Percentiles rank a stretch among this genome's conserved stretches.
Conservation (phyloP, 2,888 invertebrate species). For the Tenthredo notha region DNA sequence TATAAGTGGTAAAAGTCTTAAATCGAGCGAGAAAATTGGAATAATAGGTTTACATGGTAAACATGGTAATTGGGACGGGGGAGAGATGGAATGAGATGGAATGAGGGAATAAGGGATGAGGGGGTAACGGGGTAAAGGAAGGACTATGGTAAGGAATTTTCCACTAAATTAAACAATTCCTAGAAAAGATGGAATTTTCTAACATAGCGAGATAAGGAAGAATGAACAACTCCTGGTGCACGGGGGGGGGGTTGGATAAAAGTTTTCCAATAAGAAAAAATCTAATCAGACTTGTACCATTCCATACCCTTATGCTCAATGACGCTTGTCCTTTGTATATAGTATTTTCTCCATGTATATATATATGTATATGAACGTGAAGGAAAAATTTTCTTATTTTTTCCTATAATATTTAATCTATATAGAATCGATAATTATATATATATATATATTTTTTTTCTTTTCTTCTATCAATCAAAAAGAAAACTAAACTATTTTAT, state of each 20-base stretch:
- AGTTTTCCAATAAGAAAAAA: slow-evolving; percentile 73
- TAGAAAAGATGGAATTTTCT: slow-evolving; percentile 32
- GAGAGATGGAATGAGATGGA: background rate
- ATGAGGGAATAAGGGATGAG: background rate
- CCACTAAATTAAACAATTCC: slow-evolving; percentile 70
- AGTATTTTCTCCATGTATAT: background rate
- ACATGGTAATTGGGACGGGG: slow-evolving; percentile 37
- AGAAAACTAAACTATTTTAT: background rate
- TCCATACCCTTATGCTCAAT: slow-evolving; percentile 63
- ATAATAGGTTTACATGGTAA: slow-evolving; percentile 44
- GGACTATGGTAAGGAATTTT: slow-evolving; percentile 67
- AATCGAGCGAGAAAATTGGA: slow-evolving; percentile 37
- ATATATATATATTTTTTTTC: too few species aligned
- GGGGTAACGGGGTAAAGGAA: background rate
- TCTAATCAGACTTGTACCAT: slow-evolving; percentile 70
- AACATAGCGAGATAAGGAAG: background rate
- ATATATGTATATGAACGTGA: background rate
- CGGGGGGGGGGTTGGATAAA: slow-evolving; percentile 64
- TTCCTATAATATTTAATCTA: too few species aligned
- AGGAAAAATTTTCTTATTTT: background rate
- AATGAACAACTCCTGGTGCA: slow-evolving; percentile 34
- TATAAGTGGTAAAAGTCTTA: slow-evolving; percentile 7
- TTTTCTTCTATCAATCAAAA: too few species aligned
- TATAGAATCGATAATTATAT: too few species aligned
- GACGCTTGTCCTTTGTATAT: slow-evolving; percentile 62